phyloP scores from a whole-genome alignment of 2,113 vertebrate genomes.

The Engraulis encrasicolus region DNA sequence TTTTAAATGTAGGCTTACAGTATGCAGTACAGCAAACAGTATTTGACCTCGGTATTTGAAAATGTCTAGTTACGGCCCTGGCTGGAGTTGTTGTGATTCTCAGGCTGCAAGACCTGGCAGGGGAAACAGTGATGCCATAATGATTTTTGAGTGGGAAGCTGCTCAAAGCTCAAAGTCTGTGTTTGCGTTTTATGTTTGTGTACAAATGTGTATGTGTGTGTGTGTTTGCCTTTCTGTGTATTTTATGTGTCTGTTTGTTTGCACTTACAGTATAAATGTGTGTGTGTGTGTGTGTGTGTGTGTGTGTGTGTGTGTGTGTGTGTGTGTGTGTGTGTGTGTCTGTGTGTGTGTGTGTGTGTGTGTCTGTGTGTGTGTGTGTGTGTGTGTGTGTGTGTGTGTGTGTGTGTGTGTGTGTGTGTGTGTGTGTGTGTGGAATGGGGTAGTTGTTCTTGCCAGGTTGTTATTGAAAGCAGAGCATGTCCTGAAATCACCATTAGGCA shows the following conservation, averaged over 20 bases:
- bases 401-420: background rate
- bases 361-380: constrained; percentile 24
- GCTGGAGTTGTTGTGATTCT: background rate
- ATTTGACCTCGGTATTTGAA: too few species aligned
- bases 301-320: background rate
- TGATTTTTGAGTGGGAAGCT: background rate
- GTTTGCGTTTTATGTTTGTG: too few species aligned
- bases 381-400: background rate
- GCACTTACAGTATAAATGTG: too few species aligned
- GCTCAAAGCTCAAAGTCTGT: background rate
- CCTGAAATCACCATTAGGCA: too few species aligned
- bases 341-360: background rate
- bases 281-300: constrained; percentile 11
- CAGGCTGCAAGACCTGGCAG: background rate
- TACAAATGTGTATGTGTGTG: background rate
- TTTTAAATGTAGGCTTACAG: too few species aligned
- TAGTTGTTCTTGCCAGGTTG: constrained; percentile 57
- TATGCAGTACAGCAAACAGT: too few species aligned
- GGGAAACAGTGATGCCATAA: background rate
- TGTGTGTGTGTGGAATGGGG: too few species aligned
- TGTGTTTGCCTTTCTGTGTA: background rate
- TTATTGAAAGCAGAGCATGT: constrained; percentile 61
- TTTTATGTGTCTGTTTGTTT: background rate
- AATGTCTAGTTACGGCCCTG: too few species aligned
- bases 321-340: background rate